Evolutionary conservation across 2,797 vertebrate species (phyloP), one percentile per base, ranked within the genome.

Genomic region (Vespertilio murinus): DNA sequence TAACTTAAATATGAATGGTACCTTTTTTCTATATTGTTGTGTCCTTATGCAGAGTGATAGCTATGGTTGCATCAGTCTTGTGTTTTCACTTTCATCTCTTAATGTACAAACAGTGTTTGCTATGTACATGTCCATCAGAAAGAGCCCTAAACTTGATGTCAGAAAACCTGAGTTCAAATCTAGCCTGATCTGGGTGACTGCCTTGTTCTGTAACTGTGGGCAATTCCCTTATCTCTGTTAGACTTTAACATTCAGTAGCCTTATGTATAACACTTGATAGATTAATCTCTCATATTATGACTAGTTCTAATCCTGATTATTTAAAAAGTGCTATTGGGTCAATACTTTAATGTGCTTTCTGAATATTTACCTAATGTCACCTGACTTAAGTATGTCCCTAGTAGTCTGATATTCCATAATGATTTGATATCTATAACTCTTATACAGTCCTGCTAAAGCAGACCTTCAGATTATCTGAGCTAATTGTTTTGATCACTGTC

Each of bases 101-200:
- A 80, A 45, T 73, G 40, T 73, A 22, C 59, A 70, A 70, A 0
- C 30, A 69, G 23, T 8, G 61, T 82, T 90, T 90, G 52, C 6
- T 70, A 16, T 80, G 77, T 80, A 6, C 10, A 38, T 20, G 17
- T 79, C 9, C 3, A 28, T n/a, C 92, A 49, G 49, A 59, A 74
- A 74, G 38, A 80, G 13, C 73, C 7, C 13, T 80, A 16, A 38
- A 47, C 49, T 45, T 91, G 73, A 47, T 3, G 22, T 67, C 25
- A 88, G 54, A 87, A 91, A 88, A 85, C 18, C 12, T 4, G 20
- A 93, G 23, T 90, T 93, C 67, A 89, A 38, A 65, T 81, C 28
- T 92, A 42, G 18, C 16, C 30, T 88, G 10, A 30, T 70, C 30
- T 74, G 9, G 4, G 40, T 65, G 12, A 74, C 38, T 45, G 4